These are phyloP conservation scores for Callocephalon fimbriatum DNA, from an alignment of 2,113 vertebrate genomes.

Conservation along the genomic window DNA sequence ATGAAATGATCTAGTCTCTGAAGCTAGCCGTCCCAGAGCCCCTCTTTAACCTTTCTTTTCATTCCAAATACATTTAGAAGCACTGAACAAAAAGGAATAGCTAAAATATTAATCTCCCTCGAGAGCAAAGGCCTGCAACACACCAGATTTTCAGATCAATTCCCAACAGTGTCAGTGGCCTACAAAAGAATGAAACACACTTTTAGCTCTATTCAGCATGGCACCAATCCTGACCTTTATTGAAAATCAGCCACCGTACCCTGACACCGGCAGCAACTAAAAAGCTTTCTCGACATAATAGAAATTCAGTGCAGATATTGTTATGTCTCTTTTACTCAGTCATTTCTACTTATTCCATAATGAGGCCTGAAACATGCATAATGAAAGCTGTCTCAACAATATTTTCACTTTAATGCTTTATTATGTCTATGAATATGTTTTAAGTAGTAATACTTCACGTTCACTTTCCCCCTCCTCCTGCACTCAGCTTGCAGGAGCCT, in stretches of 20 bases:
- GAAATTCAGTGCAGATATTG: slow-evolving; percentile 88
- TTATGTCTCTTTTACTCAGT: slow-evolving; percentile 87
- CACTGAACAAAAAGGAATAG: slow-evolving; percentile 85
- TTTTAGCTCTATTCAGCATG: slow-evolving; percentile 81
- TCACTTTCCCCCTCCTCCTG: slow-evolving; percentile 15
- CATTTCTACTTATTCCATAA: slow-evolving; percentile 92
- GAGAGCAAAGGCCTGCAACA: slow-evolving; percentile 84
- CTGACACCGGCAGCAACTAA: slow-evolving; percentile 75
- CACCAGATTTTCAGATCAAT: slow-evolving; percentile 87
- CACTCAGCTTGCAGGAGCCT: slow-evolving; percentile 33
- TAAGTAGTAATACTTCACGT: slow-evolving; percentile 84
- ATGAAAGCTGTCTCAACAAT: slow-evolving; percentile 95
- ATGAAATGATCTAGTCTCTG: slow-evolving; percentile 95
- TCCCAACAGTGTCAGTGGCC: slow-evolving; percentile 83
- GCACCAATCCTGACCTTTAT: slow-evolving; percentile 85
- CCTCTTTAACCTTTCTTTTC: slow-evolving; percentile 90
- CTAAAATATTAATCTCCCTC: slow-evolving; percentile 89
- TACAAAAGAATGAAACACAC: slow-evolving; percentile 83
- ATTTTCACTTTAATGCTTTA: slow-evolving; percentile 94
- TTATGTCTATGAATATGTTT: slow-evolving; percentile 88
- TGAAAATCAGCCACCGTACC: slow-evolving; percentile 82
- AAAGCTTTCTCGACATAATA: slow-evolving; percentile 84
- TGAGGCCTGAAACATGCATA: slow-evolving; percentile 89
- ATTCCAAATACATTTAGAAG: slow-evolving; percentile 87
- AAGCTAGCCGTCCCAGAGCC: slow-evolving; percentile 87